phyloP scores from a whole-genome alignment of 2,888 invertebrate genomes.

The Netelia virgata region DNA sequence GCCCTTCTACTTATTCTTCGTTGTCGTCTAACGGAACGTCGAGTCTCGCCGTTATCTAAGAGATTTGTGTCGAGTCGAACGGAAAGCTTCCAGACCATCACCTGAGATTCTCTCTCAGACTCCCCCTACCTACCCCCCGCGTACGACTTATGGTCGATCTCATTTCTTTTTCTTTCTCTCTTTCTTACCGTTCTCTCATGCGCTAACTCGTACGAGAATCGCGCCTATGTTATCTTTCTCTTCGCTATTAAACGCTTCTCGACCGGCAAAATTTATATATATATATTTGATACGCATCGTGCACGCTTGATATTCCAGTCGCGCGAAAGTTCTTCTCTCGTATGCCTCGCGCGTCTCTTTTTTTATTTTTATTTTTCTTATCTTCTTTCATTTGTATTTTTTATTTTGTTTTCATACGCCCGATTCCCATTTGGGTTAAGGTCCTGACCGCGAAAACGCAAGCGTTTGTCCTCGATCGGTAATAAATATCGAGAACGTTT shows the following conservation, averaged over 20 bases:
- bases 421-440: slow-evolving; percentile 79
- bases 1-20: slow-evolving; percentile 26
- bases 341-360: slow-evolving; percentile 16
- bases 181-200: slow-evolving; percentile 8
- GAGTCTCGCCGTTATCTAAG: slow-evolving; percentile 65
- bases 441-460: slow-evolving; percentile 63
- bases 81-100: slow-evolving; percentile 67
- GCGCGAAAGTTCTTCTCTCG: slow-evolving; percentile 18
- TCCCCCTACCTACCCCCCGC: slow-evolving; percentile 1
- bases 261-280: neutral
- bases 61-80: slow-evolving; percentile 63
- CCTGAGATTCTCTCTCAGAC: slow-evolving; percentile 34
- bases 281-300: neutral
- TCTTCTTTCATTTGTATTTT: slow-evolving; percentile 8
- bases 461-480: slow-evolving; percentile 12
- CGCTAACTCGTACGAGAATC: neutral
- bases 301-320: slow-evolving; percentile 21
- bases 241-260: slow-evolving; percentile 30
- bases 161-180: slow-evolving; percentile 19
- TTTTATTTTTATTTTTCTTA: neutral
- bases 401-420: slow-evolving; percentile 64
- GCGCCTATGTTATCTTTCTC: slow-evolving; percentile 54
- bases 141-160: slow-evolving; percentile 10
- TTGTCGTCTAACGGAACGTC: slow-evolving; percentile 61
- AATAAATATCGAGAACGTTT: slow-evolving; percentile 41